A percentile compares a stretch with the other conserved stretches of the same genome.
These are phyloP conservation scores for Rugalucina vietnamica DNA, from an alignment of 2,888 invertebrate genomes.

Conservation along the genomic window DNA sequence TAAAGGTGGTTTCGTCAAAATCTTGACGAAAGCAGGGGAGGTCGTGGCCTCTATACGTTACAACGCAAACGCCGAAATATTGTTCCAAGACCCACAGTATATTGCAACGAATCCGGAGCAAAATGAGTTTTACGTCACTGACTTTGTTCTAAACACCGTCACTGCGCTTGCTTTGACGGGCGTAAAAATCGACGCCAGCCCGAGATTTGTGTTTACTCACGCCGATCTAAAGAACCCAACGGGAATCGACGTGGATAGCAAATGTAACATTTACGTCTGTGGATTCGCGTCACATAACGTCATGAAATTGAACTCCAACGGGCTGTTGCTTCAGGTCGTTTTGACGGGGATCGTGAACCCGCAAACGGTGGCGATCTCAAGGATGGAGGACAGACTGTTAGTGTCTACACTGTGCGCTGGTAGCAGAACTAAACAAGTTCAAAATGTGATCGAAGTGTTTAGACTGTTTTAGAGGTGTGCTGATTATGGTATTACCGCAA, in stretches of 20 bases:
- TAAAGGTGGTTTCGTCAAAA: slow-evolving; percentile 60
- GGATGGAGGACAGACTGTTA: slow-evolving; percentile 50
- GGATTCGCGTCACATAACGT: slow-evolving; percentile 60
- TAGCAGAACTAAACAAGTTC: slow-evolving; percentile 43
- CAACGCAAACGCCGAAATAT: slow-evolving; percentile 44
- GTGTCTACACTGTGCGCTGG: slow-evolving; percentile 44
- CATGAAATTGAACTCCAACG: slow-evolving; percentile 45
- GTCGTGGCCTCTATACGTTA: slow-evolving; percentile 57
- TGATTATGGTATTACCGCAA: background rate
- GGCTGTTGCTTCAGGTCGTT: slow-evolving; percentile 37
- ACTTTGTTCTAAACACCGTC: slow-evolving; percentile 50
- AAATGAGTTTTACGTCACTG: slow-evolving; percentile 58
- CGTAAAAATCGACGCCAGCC: slow-evolving; percentile 46
- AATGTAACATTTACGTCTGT: slow-evolving; percentile 55
- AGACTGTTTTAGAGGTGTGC: slow-evolving; percentile 6
- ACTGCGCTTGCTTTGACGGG: slow-evolving; percentile 49
- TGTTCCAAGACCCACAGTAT: slow-evolving; percentile 60
- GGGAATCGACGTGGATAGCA: slow-evolving; percentile 52
- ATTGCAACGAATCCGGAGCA: slow-evolving; percentile 52
- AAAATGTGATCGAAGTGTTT: slow-evolving; percentile 59
- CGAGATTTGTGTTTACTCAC: slow-evolving; percentile 57
- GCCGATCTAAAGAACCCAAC: slow-evolving; percentile 59
- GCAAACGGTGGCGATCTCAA: slow-evolving; percentile 52
- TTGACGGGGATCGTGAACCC: slow-evolving; percentile 56
- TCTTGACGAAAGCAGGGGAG: slow-evolving; percentile 58